Conservation (phyloP, 2,888 invertebrate species). For the Macrostomum cliftonense region DNA sequence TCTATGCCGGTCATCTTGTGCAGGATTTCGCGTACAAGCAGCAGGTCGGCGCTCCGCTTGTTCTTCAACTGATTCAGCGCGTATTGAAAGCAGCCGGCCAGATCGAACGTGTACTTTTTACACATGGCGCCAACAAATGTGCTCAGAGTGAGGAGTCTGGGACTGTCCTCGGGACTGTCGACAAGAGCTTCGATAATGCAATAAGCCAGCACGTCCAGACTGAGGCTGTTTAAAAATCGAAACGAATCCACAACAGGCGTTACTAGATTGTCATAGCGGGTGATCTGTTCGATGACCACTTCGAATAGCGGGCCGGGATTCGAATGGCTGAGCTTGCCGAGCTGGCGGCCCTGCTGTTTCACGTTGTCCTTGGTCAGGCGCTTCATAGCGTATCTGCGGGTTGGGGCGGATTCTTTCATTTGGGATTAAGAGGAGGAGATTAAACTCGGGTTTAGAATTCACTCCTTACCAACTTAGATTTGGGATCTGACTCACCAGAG, state of each 20-base stretch:
- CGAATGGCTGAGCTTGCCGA: conserved; percentile 88
- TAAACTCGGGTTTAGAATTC: no score
- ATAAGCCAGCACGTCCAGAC: conserved; percentile 81
- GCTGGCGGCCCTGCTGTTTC: conserved; percentile 77
- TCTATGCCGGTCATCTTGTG: conserved; percentile 99
- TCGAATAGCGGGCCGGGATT: conserved; percentile 87
- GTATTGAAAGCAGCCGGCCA: conserved; percentile 81
- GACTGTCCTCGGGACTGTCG: neutral
- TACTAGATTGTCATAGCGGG: conserved; percentile 76
- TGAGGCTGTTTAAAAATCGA: conserved; percentile 78
- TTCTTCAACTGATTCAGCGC: conserved; percentile 88
- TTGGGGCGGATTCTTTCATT: neutral
- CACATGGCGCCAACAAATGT: conserved; percentile 86
- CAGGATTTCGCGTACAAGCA: conserved; percentile 85
- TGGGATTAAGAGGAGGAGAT: no score
- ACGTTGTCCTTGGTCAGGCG: conserved; percentile 83
- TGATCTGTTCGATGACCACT: conserved; percentile 55
- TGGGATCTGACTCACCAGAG: no score
- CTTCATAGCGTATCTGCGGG: conserved; percentile 19
- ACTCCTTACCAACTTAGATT: no score
- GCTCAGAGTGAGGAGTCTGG: conserved; percentile 45
- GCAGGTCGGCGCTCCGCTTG: conserved; percentile 59
- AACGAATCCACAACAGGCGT: conserved; percentile 88
- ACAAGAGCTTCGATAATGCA: neutral
- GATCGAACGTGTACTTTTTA: conserved; percentile 86